Conservation (phyloP, 2,888 invertebrate genomes). For the Thelaira solivaga region DNA sequence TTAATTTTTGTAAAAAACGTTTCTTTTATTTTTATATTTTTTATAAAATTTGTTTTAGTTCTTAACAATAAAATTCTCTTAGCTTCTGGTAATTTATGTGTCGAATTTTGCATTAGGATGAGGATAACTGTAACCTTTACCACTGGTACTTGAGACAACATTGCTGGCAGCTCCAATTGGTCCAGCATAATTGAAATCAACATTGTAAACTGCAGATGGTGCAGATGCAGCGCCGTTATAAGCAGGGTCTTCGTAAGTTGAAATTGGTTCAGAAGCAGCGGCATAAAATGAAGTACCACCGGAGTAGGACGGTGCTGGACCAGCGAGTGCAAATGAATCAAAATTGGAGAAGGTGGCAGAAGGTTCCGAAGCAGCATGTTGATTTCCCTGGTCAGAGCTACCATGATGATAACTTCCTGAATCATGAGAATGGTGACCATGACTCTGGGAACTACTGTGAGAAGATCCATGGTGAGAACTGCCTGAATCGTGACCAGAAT, state of each 20-base stretch:
- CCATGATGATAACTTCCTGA: slow-evolving; percentile 2
- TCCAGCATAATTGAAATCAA: neutral
- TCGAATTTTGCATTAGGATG: slow-evolving; percentile 13
- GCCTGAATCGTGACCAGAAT: neutral
- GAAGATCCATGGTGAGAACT: neutral
- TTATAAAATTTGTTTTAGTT: neutral
- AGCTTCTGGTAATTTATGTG: neutral
- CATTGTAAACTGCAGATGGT: neutral
- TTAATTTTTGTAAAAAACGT: neutral
- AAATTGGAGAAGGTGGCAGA: neutral
- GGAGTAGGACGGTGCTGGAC: neutral
- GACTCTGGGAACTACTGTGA: neutral
- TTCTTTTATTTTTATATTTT: slow-evolving; percentile 26
- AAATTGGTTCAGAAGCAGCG: neutral
- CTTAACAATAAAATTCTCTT: neutral
- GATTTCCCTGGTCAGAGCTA: neutral
- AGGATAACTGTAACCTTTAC: slow-evolving; percentile 43
- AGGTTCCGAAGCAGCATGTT: slow-evolving; percentile 17
- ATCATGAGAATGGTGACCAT: neutral
- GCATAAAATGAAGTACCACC: neutral
- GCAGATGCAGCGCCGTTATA: slow-evolving; percentile 8
- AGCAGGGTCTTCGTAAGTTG: neutral
- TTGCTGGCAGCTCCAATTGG: slow-evolving; percentile 5
- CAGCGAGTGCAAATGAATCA: neutral
- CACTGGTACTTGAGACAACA: slow-evolving; percentile 26